Conservation (phyloP, 2,113 vertebrate genomes). For the Gallinago paraguaiae region DNA sequence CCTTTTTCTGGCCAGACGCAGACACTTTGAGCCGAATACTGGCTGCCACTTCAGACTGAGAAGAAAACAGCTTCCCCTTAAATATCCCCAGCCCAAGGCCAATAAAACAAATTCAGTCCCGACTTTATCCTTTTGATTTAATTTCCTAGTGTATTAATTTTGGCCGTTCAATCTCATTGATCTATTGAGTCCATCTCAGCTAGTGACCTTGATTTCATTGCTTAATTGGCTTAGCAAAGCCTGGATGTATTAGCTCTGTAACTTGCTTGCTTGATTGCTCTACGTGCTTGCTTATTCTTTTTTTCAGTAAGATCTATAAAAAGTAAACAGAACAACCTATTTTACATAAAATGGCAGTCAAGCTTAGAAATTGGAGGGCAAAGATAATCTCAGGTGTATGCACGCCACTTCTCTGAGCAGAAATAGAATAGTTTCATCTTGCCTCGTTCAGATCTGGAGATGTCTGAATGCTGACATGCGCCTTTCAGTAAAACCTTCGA, state of each 20-base stretch:
- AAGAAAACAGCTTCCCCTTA: neutral
- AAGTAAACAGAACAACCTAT: neutral
- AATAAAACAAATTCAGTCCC: neutral
- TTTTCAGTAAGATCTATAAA: neutral
- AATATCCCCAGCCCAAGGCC: neutral
- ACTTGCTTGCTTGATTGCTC: neutral
- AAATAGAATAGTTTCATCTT: neutral
- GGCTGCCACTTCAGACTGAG: neutral
- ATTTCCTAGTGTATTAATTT: conserved; percentile 48
- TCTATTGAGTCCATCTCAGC: conserved; percentile 22
- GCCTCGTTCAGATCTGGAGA: neutral
- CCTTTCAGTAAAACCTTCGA: neutral
- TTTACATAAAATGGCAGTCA: neutral
- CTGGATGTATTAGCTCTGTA: neutral
- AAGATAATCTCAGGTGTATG: neutral
- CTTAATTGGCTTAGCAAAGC: conserved; percentile 51
- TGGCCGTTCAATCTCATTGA: conserved; percentile 9
- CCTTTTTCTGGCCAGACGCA: neutral
- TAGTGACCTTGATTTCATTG: conserved; percentile 35
- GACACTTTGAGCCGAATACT: neutral
- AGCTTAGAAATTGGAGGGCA: neutral
- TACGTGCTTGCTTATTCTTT: neutral
- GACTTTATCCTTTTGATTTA: conserved; percentile 28
- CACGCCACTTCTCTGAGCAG: neutral
- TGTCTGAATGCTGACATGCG: accelerated